These are phyloP conservation scores for Euthynnus affinis DNA, from an alignment of 2,797 vertebrate species.

Conservation along the genomic window DNA sequence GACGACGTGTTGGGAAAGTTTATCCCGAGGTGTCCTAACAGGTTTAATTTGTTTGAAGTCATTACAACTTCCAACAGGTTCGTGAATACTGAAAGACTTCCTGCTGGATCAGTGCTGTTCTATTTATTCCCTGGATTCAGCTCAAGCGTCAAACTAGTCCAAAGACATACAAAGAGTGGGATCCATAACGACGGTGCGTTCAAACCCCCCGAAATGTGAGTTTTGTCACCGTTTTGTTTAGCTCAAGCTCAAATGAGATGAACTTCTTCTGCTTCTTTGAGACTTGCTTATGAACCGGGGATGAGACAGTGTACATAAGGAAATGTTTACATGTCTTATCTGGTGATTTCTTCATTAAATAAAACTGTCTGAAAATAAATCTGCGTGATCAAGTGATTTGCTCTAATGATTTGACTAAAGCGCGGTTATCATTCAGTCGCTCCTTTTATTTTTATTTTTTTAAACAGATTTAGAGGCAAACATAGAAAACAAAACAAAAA, in stretches of 20 bases:
- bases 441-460: no score
- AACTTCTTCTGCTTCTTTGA: not conserved
- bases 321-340: not conserved
- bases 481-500: not conserved
- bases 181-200: not conserved
- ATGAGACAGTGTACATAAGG: not conserved
- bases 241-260: no score
- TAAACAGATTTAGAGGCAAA: no score
- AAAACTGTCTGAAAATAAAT: not conserved
- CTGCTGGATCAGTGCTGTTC: not conserved
- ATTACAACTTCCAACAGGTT: not conserved
- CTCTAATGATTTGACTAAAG: no score
- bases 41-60: not conserved
- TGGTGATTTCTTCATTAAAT: not conserved
- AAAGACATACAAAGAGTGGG: not conserved
- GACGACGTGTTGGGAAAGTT: not conserved
- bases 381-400: not conserved
- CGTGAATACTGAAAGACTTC: not conserved
- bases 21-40: not conserved
- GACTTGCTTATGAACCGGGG: not conserved
- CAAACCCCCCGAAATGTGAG: not conserved
- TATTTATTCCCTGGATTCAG: not conserved
- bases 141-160: not conserved
- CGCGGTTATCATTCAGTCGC: no score
- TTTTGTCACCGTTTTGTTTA: not conserved